Percentiles rank a stretch among this genome's conserved stretches.
Conservation (phyloP, 2,797 vertebrate genomes). For the Acanthurus leucopareius region DNA sequence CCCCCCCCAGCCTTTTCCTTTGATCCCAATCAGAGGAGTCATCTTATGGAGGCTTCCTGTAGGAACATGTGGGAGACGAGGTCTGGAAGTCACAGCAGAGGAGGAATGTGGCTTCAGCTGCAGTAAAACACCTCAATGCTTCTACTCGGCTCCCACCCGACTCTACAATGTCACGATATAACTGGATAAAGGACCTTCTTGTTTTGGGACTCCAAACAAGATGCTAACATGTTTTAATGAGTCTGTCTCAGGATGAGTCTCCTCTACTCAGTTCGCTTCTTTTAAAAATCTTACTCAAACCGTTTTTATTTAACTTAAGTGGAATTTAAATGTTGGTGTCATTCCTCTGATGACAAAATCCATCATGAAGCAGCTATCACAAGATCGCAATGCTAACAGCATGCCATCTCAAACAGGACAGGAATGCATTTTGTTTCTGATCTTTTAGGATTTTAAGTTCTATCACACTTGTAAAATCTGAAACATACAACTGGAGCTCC, state of each 20-base stretch:
- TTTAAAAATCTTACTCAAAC: constrained; percentile 25
- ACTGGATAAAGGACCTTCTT: constrained; percentile 27
- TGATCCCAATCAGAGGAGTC: constrained; percentile 7
- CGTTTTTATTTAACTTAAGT: constrained; percentile 3
- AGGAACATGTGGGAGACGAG: not conserved
- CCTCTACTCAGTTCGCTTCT: not conserved
- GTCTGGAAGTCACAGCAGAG: constrained; percentile 13
- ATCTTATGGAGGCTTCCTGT: not conserved
- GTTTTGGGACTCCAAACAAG: constrained; percentile 11
- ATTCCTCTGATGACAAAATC: constrained; percentile 5
- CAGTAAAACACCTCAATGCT: constrained; percentile 5
- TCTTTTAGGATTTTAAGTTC: constrained; percentile 17
- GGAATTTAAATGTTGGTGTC: not conserved
- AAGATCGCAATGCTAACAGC: constrained; percentile 19
- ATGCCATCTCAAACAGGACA: constrained; percentile 32
- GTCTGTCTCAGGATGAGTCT: constrained; percentile 7
- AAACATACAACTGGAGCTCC: constrained; percentile 43
- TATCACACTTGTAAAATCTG: constrained; percentile 23
- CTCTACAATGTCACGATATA: constrained; percentile 3
- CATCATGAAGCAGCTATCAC: constrained; percentile 8
- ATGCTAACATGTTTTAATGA: constrained; percentile 18
- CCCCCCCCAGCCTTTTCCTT: not conserved
- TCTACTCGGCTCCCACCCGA: not conserved
- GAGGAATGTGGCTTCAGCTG: constrained; percentile 24
- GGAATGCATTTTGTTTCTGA: constrained; percentile 15